phyloP scores from a whole-genome alignment of 2,113 vertebrate genomes.

The Tor tambroides region DNA sequence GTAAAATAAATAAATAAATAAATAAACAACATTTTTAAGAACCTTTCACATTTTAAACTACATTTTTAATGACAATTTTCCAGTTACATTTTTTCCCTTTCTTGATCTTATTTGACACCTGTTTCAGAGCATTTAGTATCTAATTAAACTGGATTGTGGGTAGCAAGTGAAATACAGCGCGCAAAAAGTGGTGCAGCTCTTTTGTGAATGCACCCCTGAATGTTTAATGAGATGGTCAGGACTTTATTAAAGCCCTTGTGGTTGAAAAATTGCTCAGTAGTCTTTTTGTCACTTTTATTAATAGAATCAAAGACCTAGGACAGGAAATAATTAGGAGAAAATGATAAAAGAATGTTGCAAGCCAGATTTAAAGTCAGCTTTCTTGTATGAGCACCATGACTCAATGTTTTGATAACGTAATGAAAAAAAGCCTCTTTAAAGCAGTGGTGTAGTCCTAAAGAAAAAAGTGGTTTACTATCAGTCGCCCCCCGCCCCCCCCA shows the following conservation, averaged over 20 bases:
- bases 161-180: neutral
- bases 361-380: too few relatives aligned
- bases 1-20: neutral
- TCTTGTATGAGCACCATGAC: too few relatives aligned
- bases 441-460: too few relatives aligned
- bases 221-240: too few relatives aligned
- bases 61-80: neutral
- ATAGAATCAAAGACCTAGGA: too few relatives aligned
- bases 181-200: neutral
- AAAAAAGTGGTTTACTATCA: too few relatives aligned
- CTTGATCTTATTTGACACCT: neutral
- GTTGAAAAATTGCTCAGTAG: slow-evolving; percentile 33
- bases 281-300: too few relatives aligned
- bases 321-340: too few relatives aligned
- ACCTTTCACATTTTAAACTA: neutral
- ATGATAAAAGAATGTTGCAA: too few relatives aligned
- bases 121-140: neutral
- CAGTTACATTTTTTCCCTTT: neutral
- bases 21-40: neutral
- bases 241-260: slow-evolving; percentile 8
- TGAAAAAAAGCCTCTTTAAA: too few relatives aligned
- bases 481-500: too few relatives aligned
- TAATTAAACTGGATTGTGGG: neutral
- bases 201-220: neutral
- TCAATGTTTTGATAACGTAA: too few relatives aligned